Evolutionary conservation across 2,888 invertebrate genomes (phyloP).

Genomic region (Lomographa bimaculata): DNA sequence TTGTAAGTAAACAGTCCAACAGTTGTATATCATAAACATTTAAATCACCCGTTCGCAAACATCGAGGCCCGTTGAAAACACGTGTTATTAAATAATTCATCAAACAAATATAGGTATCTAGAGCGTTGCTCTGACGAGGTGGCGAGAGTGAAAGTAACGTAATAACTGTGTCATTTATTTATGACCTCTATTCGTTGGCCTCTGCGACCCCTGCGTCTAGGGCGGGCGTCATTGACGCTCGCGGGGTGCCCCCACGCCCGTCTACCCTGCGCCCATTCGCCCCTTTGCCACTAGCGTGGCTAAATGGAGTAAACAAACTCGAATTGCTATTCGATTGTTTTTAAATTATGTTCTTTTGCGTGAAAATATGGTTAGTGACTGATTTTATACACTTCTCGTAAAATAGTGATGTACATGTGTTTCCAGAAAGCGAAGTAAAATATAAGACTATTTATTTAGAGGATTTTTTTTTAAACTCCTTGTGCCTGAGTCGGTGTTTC

Average conservation of each 20-base stretch:
- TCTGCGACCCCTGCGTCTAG: constrained; percentile 32
- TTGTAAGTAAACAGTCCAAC: no score
- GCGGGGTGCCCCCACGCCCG: constrained; percentile 3
- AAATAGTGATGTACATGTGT: no score
- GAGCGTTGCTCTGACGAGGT: constrained; percentile 7
- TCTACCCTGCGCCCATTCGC: background rate
- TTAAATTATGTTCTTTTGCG: no score
- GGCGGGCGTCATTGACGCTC: constrained; percentile 30
- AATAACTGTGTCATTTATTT: constrained; percentile 33
- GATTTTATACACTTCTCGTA: no score
- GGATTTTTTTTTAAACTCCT: no score
- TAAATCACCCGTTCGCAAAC: no score
- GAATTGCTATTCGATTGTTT: background rate
- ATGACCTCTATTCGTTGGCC: constrained; percentile 33
- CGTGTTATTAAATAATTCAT: constrained; percentile 17
- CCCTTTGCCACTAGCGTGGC: constrained; percentile 1
- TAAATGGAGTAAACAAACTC: constrained; percentile 13
- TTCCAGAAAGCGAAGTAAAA: no score
- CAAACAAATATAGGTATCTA: constrained; percentile 1
- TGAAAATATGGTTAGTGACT: no score
- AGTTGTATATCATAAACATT: no score
- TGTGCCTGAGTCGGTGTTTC: no score
- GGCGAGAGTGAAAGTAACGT: constrained; percentile 18
- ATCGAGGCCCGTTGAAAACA: no score
- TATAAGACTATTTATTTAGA: no score